Percentiles rank a stretch among this genome's conserved stretches.
phyloP scores from a whole-genome alignment of 2,888 invertebrate species.

The Lucinisca nassula region DNA sequence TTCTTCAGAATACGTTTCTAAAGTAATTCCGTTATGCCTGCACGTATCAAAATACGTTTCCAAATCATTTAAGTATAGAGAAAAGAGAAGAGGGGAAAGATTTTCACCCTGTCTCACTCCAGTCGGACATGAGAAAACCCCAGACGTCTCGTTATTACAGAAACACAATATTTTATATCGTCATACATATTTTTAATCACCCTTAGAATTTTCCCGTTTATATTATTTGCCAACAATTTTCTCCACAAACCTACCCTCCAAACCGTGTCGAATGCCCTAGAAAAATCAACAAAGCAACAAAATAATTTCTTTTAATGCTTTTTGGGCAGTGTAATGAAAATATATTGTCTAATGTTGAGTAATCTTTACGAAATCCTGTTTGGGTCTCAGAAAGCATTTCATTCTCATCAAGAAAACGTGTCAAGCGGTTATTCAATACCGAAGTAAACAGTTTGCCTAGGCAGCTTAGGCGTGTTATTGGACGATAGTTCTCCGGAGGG shows the following conservation, averaged over 20 bases:
- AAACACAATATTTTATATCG: slow-evolving; percentile 35
- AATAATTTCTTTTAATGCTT: background rate
- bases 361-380: slow-evolving; percentile 7
- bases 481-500: slow-evolving; percentile 1
- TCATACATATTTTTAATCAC: slow-evolving; percentile 45
- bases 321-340: too few relatives aligned
- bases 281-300: too few relatives aligned
- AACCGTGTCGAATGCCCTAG: slow-evolving; percentile 40
- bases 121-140: background rate
- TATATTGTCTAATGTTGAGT: too few relatives aligned
- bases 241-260: slow-evolving; percentile 37
- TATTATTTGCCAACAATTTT: slow-evolving; percentile 12
- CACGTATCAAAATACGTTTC: background rate
- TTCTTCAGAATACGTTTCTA: background rate
- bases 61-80: slow-evolving; percentile 38
- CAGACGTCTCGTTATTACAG: background rate
- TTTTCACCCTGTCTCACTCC: slow-evolving; percentile 47
- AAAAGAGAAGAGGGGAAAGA: slow-evolving; percentile 33
- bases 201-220: slow-evolving; percentile 43
- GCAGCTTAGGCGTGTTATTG: slow-evolving; percentile 17
- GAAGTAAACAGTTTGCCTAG: slow-evolving; percentile 12
- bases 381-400: background rate
- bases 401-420: background rate
- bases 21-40: background rate
- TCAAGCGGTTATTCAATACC: background rate